These are phyloP conservation scores for Flexamia atlantica DNA, from an alignment of 2,888 invertebrate genomes.

Conservation along the genomic window DNA sequence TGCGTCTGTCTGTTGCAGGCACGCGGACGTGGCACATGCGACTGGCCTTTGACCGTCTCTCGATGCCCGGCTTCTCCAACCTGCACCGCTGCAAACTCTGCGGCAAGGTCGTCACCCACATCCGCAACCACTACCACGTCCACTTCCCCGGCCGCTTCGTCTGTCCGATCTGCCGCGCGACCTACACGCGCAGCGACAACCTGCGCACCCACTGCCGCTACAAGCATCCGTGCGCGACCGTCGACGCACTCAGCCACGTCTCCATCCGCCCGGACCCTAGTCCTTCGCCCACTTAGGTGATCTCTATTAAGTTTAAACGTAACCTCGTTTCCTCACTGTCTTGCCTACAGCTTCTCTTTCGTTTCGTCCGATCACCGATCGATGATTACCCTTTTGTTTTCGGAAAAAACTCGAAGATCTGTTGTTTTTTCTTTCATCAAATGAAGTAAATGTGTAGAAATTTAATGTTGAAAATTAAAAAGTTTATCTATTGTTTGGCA, in stretches of 20 bases:
- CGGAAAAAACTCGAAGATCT: neutral
- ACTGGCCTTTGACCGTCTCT: conserved; percentile 94
- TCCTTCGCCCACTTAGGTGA: conserved; percentile 32
- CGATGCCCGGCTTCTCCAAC: conserved; percentile 86
- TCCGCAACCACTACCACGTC: conserved; percentile 96
- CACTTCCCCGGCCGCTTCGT: conserved; percentile 95
- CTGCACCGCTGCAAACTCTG: conserved; percentile 96
- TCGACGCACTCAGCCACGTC: conserved; percentile 29
- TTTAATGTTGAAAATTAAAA: neutral
- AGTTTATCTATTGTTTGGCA: neutral
- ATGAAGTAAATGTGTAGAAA: conserved; percentile 18
- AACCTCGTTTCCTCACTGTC: conserved; percentile 27
- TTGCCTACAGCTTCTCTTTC: neutral
- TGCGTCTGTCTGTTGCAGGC: conserved; percentile 81
- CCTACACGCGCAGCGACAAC: conserved; percentile 95
- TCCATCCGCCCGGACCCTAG: neutral
- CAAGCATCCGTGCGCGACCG: conserved; percentile 79
- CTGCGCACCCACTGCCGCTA: conserved; percentile 95
- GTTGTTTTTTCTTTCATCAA: conserved; percentile 16
- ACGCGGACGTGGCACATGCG: conserved; percentile 97
- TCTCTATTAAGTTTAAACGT: neutral
- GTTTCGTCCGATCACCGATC: neutral
- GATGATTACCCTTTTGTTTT: conserved; percentile 7
- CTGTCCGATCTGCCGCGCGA: conserved; percentile 94
- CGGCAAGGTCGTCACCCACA: conserved; percentile 96